Conservation (phyloP, 37 sponge, comb jelly and placozoan genomes). For the Cliona cf. orientalis region DNA sequence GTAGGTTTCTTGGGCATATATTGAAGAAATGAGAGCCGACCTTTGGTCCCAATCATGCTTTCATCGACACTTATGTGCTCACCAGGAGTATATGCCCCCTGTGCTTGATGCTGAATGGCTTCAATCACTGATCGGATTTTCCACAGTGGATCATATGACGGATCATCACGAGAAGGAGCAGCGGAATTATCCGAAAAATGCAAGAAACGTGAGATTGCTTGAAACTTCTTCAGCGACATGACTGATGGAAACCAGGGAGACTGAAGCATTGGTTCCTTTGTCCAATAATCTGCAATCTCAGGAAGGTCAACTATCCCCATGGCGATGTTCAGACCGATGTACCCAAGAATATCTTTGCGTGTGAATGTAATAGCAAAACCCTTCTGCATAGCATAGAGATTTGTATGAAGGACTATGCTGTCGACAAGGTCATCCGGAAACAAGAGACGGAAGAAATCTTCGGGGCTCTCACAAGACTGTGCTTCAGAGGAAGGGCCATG, state of each 20-base stretch:
- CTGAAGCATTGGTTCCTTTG: background rate
- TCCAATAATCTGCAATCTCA: background rate
- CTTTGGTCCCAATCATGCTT: conserved; percentile 38
- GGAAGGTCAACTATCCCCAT: conserved; percentile 17
- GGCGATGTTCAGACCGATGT: background rate
- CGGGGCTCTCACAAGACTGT: background rate
- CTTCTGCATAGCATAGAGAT: conserved; percentile 41
- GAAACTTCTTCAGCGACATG: background rate
- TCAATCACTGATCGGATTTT: conserved; percentile 36
- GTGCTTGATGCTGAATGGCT: background rate
- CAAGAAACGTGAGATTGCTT: background rate
- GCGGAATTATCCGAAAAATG: conserved; percentile 5
- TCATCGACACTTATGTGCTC: conserved; percentile 31
- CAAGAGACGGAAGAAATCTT: conserved; percentile 21
- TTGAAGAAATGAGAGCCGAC: conserved; percentile 12
- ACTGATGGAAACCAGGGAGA: conserved; percentile 8
- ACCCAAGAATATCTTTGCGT: background rate
- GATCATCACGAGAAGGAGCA: background rate
- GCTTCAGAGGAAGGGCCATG: background rate
- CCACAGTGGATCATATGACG: background rate
- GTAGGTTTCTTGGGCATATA: too few species aligned
- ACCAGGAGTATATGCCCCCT: background rate
- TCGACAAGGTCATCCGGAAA: conserved; percentile 11
- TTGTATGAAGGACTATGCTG: conserved; percentile 17
- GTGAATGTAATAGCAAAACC: background rate